A percentile compares a stretch with the other conserved stretches of the same genome.
Conservation (phyloP, 2,888 invertebrate species). For the Phragmatobia fuliginosa region DNA sequence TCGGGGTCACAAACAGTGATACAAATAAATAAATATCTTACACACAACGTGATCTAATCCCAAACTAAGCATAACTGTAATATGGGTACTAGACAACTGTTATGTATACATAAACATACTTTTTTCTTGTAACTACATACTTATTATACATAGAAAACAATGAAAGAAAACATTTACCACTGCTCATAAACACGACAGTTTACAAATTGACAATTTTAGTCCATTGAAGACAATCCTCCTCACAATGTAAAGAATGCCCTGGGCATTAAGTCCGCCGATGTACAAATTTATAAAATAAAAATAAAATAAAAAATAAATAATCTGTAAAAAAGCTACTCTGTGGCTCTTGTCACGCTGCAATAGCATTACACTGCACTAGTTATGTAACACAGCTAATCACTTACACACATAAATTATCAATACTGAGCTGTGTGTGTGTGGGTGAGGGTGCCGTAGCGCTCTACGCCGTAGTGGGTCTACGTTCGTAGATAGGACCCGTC, state of each 20-base stretch:
- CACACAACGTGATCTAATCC: too few relatives aligned
- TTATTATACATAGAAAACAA: too few relatives aligned
- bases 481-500: constrained; percentile 47
- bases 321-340: constrained; percentile 49
- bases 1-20: background rate
- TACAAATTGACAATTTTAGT: background rate
- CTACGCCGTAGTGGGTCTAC: constrained; percentile 43
- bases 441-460: constrained; percentile 44
- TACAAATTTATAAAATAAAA: background rate
- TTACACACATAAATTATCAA: constrained; percentile 57
- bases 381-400: constrained; percentile 67
- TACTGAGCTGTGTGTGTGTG: constrained; percentile 36
- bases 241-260: too few relatives aligned
- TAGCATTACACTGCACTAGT: constrained; percentile 55
- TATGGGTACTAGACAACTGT: too few relatives aligned
- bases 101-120: too few relatives aligned
- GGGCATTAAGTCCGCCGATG: too few relatives aligned
- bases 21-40: too few relatives aligned
- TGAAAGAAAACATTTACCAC: background rate
- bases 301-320: too few relatives aligned
- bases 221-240: too few relatives aligned
- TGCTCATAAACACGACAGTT: background rate
- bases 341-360: constrained; percentile 34
- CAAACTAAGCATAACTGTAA: too few relatives aligned
- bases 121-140: too few relatives aligned